Conservation (phyloP, 2,888 invertebrate species). For the Dasypolia templi region DNA sequence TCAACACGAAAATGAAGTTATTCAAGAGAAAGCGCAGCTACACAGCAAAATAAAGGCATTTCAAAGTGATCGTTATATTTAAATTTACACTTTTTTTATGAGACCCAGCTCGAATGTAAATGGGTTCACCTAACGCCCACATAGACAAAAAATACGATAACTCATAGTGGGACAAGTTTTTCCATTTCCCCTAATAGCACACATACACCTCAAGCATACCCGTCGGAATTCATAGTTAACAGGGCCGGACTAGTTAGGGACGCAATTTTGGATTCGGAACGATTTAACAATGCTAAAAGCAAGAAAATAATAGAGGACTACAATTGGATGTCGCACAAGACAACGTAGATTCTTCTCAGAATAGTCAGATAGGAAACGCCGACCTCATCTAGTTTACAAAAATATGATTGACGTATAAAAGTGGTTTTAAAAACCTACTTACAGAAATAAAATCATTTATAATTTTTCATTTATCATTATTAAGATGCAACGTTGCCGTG, state of each 20-base stretch:
- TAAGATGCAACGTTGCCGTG: neutral
- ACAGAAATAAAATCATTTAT: too few species aligned
- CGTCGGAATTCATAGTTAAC: slow-evolving; percentile 69
- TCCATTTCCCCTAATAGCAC: slow-evolving; percentile 81
- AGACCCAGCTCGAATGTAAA: slow-evolving; percentile 46
- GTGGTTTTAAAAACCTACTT: too few species aligned
- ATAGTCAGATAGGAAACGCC: too few species aligned
- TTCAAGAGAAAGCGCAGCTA: slow-evolving; percentile 30
- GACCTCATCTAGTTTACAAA: too few species aligned
- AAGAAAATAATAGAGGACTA: neutral
- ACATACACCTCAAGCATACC: slow-evolving; percentile 73
- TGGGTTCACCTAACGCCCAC: slow-evolving; percentile 42
- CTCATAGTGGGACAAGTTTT: slow-evolving; percentile 77
- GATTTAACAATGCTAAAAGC: neutral
- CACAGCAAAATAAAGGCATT: slow-evolving; percentile 45
- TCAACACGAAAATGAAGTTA: slow-evolving; percentile 20
- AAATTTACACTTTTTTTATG: slow-evolving; percentile 60
- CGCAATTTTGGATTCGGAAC: neutral
- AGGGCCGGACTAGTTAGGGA: slow-evolving; percentile 62
- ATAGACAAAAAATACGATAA: slow-evolving; percentile 51
- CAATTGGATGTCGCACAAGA: too few species aligned
- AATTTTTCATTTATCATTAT: too few species aligned
- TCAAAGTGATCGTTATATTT: slow-evolving; percentile 57
- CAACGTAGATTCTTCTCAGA: too few species aligned
- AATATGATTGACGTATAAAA: too few species aligned